Evolutionary conservation across 1,140 invertebrate genomes (phyloP).

Genomic region (Atta texana): DNA sequence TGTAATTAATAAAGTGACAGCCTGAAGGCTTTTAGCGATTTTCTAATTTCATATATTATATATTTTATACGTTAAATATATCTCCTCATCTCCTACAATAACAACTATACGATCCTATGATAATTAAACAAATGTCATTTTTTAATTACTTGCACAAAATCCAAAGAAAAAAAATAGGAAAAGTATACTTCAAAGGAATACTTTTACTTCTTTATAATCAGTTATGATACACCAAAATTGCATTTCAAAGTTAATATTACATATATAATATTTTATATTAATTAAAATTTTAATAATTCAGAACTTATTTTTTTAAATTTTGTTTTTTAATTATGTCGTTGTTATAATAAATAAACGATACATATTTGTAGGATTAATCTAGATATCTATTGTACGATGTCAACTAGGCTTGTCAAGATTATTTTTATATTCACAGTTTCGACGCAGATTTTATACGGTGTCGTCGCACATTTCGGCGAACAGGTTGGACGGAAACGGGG

Average conservation of each 20-base stretch:
- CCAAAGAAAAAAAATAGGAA: too few species aligned
- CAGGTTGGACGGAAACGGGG: background rate
- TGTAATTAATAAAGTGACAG: background rate
- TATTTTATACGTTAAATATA: background rate
- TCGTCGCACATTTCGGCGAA: background rate
- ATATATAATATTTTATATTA: too few species aligned
- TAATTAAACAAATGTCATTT: too few species aligned
- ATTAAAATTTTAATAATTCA: too few species aligned
- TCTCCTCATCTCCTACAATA: too few species aligned
- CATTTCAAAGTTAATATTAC: too few species aligned
- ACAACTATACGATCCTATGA: too few species aligned
- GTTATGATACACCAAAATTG: background rate
- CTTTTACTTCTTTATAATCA: background rate
- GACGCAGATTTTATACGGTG: conserved; percentile 3
- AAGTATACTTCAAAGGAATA: too few species aligned
- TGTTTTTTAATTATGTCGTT: too few species aligned
- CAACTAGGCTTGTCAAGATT: background rate
- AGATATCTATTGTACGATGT: background rate
- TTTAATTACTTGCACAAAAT: too few species aligned
- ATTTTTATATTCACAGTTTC: background rate
- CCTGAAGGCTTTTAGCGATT: background rate
- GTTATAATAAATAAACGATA: background rate
- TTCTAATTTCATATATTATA: background rate
- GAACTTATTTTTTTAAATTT: too few species aligned
- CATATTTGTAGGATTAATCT: background rate